Conservation (phyloP, 2,888 invertebrate species). For the Tachina fera region DNA sequence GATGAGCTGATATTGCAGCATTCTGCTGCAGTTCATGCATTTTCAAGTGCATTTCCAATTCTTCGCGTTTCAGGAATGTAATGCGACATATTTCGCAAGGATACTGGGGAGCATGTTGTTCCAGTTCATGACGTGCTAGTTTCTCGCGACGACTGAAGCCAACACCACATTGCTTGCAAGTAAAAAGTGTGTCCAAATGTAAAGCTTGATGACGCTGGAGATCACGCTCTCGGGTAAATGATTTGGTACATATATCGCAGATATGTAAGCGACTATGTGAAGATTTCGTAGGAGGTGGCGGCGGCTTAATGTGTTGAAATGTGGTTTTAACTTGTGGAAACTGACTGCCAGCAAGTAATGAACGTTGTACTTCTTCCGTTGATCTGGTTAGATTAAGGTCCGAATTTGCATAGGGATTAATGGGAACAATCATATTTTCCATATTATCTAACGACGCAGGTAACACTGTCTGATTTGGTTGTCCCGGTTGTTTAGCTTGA, state of each 20-base stretch:
- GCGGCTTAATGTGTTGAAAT: conserved; percentile 48
- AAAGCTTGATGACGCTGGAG: conserved; percentile 87
- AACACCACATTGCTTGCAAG: conserved; percentile 87
- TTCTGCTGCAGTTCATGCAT: conserved; percentile 80
- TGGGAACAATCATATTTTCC: conserved; percentile 74
- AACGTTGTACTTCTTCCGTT: conserved; percentile 80
- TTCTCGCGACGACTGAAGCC: conserved; percentile 86
- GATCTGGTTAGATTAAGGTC: conserved; percentile 45
- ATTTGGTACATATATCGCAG: conserved; percentile 87
- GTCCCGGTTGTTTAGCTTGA: conserved; percentile 65
- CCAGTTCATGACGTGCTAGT: conserved; percentile 85
- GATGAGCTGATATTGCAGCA: conserved; percentile 72
- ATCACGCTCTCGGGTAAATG: conserved; percentile 88
- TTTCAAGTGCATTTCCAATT: conserved; percentile 80
- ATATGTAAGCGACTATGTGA: conserved; percentile 84
- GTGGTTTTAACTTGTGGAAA: conserved; percentile 47
- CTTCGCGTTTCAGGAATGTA: conserved; percentile 78
- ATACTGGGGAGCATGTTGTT: conserved; percentile 86
- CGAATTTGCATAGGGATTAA: conserved; percentile 75
- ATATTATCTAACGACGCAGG: conserved; percentile 53
- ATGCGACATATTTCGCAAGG: conserved; percentile 86
- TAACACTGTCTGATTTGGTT: conserved; percentile 45
- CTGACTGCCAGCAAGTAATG: conserved; percentile 69
- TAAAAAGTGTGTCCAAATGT: conserved; percentile 88
- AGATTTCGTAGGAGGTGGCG: conserved; percentile 76